Evolutionary conservation across 2,797 vertebrate genomes (phyloP).

Genomic region (Alosa sapidissima): DNA sequence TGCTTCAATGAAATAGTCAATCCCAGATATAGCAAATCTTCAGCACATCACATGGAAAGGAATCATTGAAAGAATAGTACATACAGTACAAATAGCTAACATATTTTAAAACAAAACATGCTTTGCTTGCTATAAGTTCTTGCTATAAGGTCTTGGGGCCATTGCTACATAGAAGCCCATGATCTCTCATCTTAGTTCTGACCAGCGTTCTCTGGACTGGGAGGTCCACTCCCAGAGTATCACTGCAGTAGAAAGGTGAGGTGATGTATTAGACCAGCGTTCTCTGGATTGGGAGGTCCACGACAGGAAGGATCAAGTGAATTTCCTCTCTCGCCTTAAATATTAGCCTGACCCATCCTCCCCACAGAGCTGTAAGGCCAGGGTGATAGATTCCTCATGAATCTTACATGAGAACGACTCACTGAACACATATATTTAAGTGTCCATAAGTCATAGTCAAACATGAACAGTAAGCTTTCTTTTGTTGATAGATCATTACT

Average conservation of each 20-base stretch:
- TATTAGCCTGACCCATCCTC: background rate
- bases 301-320: background rate
- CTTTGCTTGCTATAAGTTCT: background rate
- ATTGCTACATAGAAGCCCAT: background rate
- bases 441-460: constrained; percentile 4
- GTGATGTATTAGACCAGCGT: background rate
- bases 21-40: background rate
- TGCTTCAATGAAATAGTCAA: background rate
- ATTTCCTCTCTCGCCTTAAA: background rate
- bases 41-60: background rate
- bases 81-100: background rate
- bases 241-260: background rate
- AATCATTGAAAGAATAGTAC: background rate
- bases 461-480: background rate
- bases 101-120: background rate
- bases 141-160: no score
- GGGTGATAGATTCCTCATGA: background rate
- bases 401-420: background rate
- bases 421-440: background rate
- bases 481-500: background rate
- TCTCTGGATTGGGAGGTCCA: background rate
- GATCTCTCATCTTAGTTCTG: background rate
- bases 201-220: background rate
- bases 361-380: background rate
- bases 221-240: background rate